Evolutionary conservation across 2,888 invertebrate species (phyloP), one percentile per base, ranked within the genome.

Genomic region (Drosophila quinaria): DNA sequence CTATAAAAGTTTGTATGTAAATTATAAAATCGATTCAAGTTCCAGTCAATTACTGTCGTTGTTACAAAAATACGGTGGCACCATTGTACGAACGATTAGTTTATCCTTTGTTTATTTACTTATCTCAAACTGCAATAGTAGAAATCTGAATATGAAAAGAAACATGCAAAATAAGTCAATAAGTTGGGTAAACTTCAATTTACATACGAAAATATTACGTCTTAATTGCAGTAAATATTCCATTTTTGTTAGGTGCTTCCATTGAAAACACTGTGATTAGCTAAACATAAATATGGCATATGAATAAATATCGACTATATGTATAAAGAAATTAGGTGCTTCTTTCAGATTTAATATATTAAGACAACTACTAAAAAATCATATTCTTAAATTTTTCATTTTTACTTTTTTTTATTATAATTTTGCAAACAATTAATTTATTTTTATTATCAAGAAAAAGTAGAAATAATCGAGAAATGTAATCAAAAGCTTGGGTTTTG

Each of bases 11-110:
- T 10, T 37, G n/a, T 44, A 74, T 83, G 85, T 76, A 90, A 89
- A 91, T 90, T 88, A 89, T 86, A 86, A 91, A 92, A 91, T 91
- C 91, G 83, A 91, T 87, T 87, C 87, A 91, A 91, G 90, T 92
- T 92, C 90, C 91, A 91, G 89, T 91, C 92, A 92, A 92, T 92
- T 92, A 92, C 91, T 90, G 86, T 83, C 81, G 78, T 78, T 81
- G 84, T 80, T 71, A 47, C 51, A 65, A 61, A 70, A 54, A 42
- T 54, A 47, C 46, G 52, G 41, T 73, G 56, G 44, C 49, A n/a
- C 41, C 29, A 55, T 63, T 70, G 33, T 42, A 42, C 66, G 42
- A 44, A 33, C 44, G n/a, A 33, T 15, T 44, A 56, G 55, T 35
- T 54, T 35, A 49, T 50, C 46, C 56, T 10, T 49, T 52, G 44